These are phyloP conservation scores for Malurus cyaneus DNA, from an alignment of 2,113 vertebrate genomes.

Conservation along the genomic window DNA sequence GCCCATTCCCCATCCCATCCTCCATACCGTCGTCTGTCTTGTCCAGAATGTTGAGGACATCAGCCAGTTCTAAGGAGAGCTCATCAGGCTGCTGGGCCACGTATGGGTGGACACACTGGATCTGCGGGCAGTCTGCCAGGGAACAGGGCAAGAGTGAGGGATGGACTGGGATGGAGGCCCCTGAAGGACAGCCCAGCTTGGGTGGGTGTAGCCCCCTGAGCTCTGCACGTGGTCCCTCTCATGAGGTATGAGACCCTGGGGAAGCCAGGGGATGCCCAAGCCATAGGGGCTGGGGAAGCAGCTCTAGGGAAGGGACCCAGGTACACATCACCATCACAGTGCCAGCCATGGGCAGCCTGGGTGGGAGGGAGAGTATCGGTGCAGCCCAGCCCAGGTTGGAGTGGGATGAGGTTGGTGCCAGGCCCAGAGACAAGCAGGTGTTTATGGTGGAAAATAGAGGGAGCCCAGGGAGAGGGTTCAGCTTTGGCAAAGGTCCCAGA, in stretches of 20 bases:
- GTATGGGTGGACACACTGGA: slow-evolving; percentile 95
- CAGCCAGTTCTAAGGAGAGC: slow-evolving; percentile 91
- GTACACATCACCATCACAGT: rapidly evolving
- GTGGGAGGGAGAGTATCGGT: neutral
- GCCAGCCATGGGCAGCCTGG: neutral
- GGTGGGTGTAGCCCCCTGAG: rapidly evolving
- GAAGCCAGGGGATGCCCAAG: neutral
- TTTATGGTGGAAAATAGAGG: neutral
- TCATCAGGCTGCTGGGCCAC: slow-evolving; percentile 93
- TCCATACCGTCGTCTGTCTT: slow-evolving; percentile 87
- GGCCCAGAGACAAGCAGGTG: neutral
- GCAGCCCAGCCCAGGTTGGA: neutral
- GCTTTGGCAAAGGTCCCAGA: neutral
- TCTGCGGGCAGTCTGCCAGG: slow-evolving; percentile 88
- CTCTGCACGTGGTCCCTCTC: neutral
- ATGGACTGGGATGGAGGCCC: rapidly evolving
- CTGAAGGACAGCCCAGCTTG: rapidly evolving
- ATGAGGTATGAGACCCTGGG: neutral
- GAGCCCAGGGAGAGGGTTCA: neutral
- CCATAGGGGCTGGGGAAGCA: rapidly evolving
- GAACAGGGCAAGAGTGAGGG: neutral
- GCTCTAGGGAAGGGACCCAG: rapidly evolving
- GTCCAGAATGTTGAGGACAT: slow-evolving; percentile 90
- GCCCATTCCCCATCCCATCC: neutral
- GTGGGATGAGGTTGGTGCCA: neutral